Conservation (phyloP, 2,888 invertebrate genomes). For the Itoplectis maculator region DNA sequence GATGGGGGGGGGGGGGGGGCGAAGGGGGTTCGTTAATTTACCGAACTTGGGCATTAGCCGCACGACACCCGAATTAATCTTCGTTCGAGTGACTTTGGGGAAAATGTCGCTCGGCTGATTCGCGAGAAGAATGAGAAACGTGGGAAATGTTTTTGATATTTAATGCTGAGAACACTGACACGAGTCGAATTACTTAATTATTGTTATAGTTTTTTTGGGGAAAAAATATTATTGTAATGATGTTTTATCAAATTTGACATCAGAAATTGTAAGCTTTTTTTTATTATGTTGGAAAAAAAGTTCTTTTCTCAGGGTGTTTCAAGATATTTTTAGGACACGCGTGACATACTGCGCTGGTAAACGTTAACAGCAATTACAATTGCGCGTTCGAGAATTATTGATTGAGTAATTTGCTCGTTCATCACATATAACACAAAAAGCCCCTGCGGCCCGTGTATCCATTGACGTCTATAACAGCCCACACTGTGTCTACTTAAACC, state of each 20-base stretch:
- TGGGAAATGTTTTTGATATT: not conserved
- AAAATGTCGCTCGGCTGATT: too few relatives aligned
- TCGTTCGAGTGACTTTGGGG: not conserved
- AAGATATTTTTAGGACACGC: too few relatives aligned
- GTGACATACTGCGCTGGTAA: too few relatives aligned
- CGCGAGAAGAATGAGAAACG: not conserved
- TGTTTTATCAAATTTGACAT: too few relatives aligned
- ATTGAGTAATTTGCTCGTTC: not conserved
- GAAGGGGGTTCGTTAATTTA: slow-evolving; percentile 21
- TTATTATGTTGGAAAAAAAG: too few relatives aligned
- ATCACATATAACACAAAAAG: not conserved
- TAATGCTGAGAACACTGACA: too few relatives aligned
- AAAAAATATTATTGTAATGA: too few relatives aligned
- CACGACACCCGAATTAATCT: not conserved
- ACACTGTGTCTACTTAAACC: slow-evolving; percentile 1
- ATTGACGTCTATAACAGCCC: not conserved
- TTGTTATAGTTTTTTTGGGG: not conserved
- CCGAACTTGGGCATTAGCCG: not conserved
- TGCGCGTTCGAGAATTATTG: not conserved
- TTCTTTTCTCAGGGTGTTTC: too few relatives aligned
- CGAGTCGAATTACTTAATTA: not conserved
- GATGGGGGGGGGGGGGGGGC: too few relatives aligned
- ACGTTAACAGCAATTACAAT: not conserved
- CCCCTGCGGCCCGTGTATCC: not conserved
- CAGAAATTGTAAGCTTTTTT: too few relatives aligned